Evolutionary conservation across 2,113 vertebrate species (phyloP).

Genomic region (Caranx melampygus): DNA sequence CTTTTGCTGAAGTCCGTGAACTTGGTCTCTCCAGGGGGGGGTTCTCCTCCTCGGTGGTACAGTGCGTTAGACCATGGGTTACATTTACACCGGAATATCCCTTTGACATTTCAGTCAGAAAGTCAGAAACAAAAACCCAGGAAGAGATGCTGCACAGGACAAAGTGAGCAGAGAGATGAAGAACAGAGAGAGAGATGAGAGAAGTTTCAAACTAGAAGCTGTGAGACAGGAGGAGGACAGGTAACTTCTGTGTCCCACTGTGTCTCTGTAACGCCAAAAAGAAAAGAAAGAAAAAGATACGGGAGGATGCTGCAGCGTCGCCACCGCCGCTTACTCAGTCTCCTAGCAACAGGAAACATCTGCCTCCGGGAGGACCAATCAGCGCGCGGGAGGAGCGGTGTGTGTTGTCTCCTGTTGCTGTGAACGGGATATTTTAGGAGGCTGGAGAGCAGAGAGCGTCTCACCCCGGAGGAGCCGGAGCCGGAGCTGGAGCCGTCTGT

Average conservation of each 20-base stretch:
- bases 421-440: constrained; percentile 78
- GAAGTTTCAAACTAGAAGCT: too few relatives aligned
- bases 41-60: too few relatives aligned
- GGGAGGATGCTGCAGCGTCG: constrained; percentile 70
- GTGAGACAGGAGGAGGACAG: too few relatives aligned
- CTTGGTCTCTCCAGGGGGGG: too few relatives aligned
- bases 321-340: constrained; percentile 83
- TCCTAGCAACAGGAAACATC: constrained; percentile 94
- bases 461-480: constrained; percentile 45
- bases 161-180: too few relatives aligned
- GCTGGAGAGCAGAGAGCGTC: constrained; percentile 45
- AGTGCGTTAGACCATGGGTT: too few relatives aligned
- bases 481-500: background rate
- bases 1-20: too few relatives aligned
- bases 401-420: constrained; percentile 63
- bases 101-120: too few relatives aligned
- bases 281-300: background rate
- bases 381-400: constrained; percentile 80
- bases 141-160: too few relatives aligned
- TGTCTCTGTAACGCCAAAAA: background rate
- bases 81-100: too few relatives aligned
- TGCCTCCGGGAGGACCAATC: constrained; percentile 91
- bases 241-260: background rate
- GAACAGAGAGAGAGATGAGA: too few relatives aligned
- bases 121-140: too few relatives aligned